phyloP scores from a whole-genome alignment of 2,113 vertebrate species.

The Oryzias curvinotus region DNA sequence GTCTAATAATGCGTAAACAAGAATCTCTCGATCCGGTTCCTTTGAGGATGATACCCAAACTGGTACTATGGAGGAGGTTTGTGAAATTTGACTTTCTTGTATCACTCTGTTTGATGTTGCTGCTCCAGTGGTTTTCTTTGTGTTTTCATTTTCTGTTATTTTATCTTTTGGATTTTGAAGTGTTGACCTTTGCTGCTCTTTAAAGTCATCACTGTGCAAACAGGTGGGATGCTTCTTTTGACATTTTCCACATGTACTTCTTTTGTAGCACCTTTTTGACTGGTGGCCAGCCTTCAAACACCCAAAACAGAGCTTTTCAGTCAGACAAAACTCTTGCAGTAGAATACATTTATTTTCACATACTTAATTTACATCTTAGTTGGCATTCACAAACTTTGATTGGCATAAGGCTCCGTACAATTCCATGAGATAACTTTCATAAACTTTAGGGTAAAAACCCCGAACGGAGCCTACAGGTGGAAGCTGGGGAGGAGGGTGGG shows the following conservation, averaged over 20 bases:
- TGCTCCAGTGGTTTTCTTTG: neutral
- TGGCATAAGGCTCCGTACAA: no score
- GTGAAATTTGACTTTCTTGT: neutral
- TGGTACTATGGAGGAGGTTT: neutral
- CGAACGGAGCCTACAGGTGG: no score
- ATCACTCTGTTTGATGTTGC: neutral
- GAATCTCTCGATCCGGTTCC: neutral
- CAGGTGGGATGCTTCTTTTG: slow-evolving; percentile 2
- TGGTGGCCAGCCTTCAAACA: slow-evolving; percentile 8
- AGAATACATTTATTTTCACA: no score
- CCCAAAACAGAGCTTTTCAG: slow-evolving; percentile 13
- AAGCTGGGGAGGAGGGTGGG: no score
- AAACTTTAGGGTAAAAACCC: no score
- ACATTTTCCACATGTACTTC: neutral
- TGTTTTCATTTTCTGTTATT: neutral
- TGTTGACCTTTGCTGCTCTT: neutral
- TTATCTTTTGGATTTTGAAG: neutral
- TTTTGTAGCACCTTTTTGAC: slow-evolving; percentile 1
- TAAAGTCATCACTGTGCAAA: neutral
- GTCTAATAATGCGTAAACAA: neutral
- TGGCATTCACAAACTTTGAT: no score
- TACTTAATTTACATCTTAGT: no score
- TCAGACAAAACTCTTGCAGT: no score
- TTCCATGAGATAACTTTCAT: no score
- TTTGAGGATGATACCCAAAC: neutral